Evolutionary conservation across 2,797 vertebrate species (phyloP).

Genomic region (Chlorospingus flavigularis): DNA sequence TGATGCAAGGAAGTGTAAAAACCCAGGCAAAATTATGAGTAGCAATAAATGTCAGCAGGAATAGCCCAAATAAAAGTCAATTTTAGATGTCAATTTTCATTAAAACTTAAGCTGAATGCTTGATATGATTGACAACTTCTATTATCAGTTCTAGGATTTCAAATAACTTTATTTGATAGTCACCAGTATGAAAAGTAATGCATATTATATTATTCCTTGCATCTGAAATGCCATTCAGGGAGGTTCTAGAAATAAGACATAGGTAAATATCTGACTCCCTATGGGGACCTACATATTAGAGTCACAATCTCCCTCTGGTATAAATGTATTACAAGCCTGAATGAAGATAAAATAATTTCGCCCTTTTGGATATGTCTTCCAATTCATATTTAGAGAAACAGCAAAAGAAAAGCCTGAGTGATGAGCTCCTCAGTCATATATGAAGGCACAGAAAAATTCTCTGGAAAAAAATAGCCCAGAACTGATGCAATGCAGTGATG

Average conservation of each 20-base stretch:
- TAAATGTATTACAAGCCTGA: not conserved
- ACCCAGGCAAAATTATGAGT: not conserved
- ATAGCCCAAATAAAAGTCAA: not conserved
- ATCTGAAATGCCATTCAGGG: not conserved
- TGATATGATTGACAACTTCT: not conserved
- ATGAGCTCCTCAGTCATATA: not conserved
- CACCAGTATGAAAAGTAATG: not conserved
- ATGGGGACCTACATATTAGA: not conserved
- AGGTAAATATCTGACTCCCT: not conserved
- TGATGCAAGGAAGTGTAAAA: not conserved
- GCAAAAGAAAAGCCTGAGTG: not conserved
- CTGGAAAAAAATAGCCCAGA: not conserved
- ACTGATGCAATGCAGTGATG: not conserved
- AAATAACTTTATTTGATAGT: not conserved
- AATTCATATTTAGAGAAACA: not conserved
- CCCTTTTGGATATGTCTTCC: not conserved
- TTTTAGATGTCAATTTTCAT: slow-evolving; percentile 11
- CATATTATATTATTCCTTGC: not conserved
- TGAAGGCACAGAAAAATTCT: not conserved
- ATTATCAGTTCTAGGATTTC: not conserved
- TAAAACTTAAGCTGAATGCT: not conserved
- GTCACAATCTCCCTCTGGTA: not conserved
- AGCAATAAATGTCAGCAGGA: not conserved
- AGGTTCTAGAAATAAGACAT: not conserved
- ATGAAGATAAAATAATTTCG: not conserved